Evolutionary conservation across 1,140 invertebrate species (phyloP).

Genomic region (Drosophila oshimai): DNA sequence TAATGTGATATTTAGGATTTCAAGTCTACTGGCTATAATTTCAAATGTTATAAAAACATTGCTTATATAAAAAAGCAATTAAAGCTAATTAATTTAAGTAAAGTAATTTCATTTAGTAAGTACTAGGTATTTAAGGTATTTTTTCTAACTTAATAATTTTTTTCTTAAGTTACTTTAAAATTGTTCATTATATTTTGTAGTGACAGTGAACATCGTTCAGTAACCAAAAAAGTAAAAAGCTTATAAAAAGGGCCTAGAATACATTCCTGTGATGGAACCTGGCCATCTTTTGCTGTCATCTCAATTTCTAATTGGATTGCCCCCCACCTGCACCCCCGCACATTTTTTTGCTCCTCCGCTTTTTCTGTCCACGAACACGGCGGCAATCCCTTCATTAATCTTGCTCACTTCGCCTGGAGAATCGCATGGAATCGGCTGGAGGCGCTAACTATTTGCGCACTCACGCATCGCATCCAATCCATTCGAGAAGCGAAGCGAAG

Average conservation of each 20-base stretch:
- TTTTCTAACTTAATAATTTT: too few relatives aligned
- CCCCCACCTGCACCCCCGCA: constrained; percentile 5
- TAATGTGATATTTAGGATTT: too few relatives aligned
- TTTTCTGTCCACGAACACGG: not conserved
- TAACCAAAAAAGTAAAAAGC: too few relatives aligned
- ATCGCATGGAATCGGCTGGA: constrained; percentile 21
- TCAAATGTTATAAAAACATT: too few relatives aligned
- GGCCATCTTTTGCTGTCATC: constrained; percentile 2
- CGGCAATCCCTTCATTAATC: constrained; percentile 64
- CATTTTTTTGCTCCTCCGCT: not conserved
- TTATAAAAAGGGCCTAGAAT: not conserved
- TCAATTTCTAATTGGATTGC: constrained; percentile 32
- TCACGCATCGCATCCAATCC: constrained; percentile 42
- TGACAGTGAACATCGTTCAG: too few relatives aligned
- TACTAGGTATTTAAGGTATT: too few relatives aligned
- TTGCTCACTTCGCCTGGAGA: constrained; percentile 56
- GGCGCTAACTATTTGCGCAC: constrained; percentile 50
- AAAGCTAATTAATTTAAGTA: too few relatives aligned
- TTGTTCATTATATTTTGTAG: not conserved
- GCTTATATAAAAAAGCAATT: too few relatives aligned
- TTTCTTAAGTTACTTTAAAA: too few relatives aligned
- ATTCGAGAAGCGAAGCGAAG: constrained; percentile 38
- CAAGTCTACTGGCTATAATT: too few relatives aligned
- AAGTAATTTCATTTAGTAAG: too few relatives aligned
- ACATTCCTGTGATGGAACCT: not conserved